phyloP scores from a whole-genome alignment of 1,140 invertebrate genomes.

The Papilio dardanus region DNA sequence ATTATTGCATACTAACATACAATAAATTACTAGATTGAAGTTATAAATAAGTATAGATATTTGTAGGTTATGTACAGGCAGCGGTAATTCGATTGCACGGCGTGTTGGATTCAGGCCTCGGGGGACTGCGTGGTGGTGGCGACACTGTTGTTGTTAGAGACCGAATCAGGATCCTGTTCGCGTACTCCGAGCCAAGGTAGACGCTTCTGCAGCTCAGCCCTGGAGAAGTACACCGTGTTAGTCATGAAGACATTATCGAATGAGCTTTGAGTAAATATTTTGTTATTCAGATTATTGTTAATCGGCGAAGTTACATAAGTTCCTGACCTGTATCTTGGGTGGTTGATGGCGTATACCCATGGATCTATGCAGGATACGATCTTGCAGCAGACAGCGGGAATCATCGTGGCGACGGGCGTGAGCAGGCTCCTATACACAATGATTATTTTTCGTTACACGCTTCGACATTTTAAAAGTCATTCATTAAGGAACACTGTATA shows the following conservation, averaged over 20 bases:
- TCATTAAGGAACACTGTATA: too few relatives aligned
- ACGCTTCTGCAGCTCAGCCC: constrained; percentile 86
- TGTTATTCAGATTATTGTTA: too few relatives aligned
- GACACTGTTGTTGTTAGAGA: constrained; percentile 64
- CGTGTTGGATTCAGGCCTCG: constrained; percentile 53
- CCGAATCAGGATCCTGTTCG: constrained; percentile 76
- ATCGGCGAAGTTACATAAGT: too few relatives aligned
- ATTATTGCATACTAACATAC: constrained; percentile 20
- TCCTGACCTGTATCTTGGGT: constrained; percentile 88
- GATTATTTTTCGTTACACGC: too few relatives aligned
- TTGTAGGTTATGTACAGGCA: constrained; percentile 34
- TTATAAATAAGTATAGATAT: constrained; percentile 30
- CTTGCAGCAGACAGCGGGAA: constrained; percentile 88
- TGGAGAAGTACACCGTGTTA: constrained; percentile 51
- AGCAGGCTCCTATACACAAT: constrained; percentile 80
- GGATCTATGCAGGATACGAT: constrained; percentile 90
- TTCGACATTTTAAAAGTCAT: background rate
- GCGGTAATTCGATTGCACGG: constrained; percentile 36
- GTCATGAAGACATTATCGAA: background rate
- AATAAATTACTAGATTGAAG: constrained; percentile 11
- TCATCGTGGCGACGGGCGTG: constrained; percentile 88
- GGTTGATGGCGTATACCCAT: constrained; percentile 90
- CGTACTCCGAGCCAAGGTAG: constrained; percentile 88
- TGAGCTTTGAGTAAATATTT: background rate
- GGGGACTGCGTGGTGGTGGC: constrained; percentile 62